Evolutionary conservation across 23 tunicate species (phyloP), one percentile per base, ranked within the genome.

Genomic region (Ciona savignyi): DNA sequence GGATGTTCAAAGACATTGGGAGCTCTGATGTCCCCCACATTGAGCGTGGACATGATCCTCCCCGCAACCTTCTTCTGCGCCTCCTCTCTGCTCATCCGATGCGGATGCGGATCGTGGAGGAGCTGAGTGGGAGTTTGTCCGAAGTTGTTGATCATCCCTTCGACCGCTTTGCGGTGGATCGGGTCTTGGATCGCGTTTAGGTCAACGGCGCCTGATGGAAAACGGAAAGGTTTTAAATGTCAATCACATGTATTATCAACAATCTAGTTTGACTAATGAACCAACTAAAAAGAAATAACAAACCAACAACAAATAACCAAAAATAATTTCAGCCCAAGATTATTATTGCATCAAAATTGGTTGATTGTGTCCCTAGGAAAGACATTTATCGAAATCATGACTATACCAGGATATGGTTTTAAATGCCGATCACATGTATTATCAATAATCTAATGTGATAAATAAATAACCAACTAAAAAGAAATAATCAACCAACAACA

Each of bases 81-180:
- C 33, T 87, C 95, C 60, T 65, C 83, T 30, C 25, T 31, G 11
- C 66, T 70, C 81, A 85, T 80, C 66, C 98, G 34, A 74, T 73
- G 70, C 23, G 99, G 99, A 78, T 95, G 99, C 2, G 99, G 91
- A 4, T 84, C 86, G 3, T 72, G 67, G 64, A 95, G 83, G 15
- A 95, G 84, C 66, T 95, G 99, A 19, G 95, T 95, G 1, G 99
- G 99, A 51, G 96, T 95, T 35, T 95, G 99, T 2, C 99, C 99
- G 77, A 95, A 95, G 56, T 95, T 95, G 66, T 95, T 95, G 76
- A 95, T 95, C 95, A 95, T 88, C 42, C 89, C 95, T 71, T 95
- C 99, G 20, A 95, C 89, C 15, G 90, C 90, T 65, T 88, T 84
- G 3, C 99, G 72, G 19, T 83, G 87, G 23, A 82, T 70, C 1